A percentile compares a stretch with the other conserved stretches of the same genome.
phyloP scores from a whole-genome alignment of 1,140 invertebrate species.

The Sinonovacula constricta region DNA sequence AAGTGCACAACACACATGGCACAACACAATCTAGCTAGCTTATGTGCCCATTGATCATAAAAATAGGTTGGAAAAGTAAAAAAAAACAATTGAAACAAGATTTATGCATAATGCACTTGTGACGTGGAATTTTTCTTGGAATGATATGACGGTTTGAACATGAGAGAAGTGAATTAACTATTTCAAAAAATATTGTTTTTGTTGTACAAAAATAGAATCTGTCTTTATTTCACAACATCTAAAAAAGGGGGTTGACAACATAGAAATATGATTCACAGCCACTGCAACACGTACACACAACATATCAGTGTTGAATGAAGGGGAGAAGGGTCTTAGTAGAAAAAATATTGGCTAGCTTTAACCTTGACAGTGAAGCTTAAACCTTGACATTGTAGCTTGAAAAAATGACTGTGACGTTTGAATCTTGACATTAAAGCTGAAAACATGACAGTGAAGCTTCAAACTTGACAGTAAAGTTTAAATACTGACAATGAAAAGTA shows the following conservation, averaged over 20 bases:
- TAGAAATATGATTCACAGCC: constrained; percentile 3
- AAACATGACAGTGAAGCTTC: too few species aligned
- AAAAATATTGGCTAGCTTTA: neutral
- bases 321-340: neutral
- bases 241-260: constrained; percentile 32
- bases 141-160: constrained; percentile 39
- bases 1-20: neutral
- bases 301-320: too few species aligned
- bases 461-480: too few species aligned
- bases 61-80: too few species aligned
- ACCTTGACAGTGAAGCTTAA: neutral
- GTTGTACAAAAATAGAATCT: constrained; percentile 47
- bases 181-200: constrained; percentile 43
- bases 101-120: constrained; percentile 13
- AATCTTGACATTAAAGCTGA: too few species aligned
- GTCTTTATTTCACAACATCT: constrained; percentile 41
- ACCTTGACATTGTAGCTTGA: too few species aligned
- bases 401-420: too few species aligned
- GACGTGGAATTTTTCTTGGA: constrained; percentile 1
- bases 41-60: too few species aligned
- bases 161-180: constrained; percentile 13
- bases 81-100: too few species aligned
- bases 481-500: too few species aligned
- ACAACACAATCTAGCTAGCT: too few species aligned
- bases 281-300: too few species aligned